Percentiles rank a stretch among this genome's conserved stretches.
Evolutionary conservation across 1,140 invertebrate genomes (phyloP).

Genomic region (Battus philenor): DNA sequence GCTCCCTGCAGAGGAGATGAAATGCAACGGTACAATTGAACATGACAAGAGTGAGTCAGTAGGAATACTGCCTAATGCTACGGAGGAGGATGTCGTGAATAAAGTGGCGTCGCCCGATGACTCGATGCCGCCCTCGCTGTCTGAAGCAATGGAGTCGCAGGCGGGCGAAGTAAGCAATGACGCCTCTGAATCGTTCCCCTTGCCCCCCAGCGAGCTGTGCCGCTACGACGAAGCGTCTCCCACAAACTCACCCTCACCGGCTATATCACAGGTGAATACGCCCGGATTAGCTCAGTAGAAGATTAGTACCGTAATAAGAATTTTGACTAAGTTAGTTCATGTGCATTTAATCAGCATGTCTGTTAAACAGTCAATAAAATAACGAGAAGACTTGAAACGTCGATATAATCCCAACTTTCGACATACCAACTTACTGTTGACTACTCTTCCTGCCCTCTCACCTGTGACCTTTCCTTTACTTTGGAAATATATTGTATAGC

Average conservation of each 20-base stretch:
- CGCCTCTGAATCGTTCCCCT: conserved; percentile 25
- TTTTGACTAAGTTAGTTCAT: conserved; percentile 55
- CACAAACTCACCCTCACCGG: conserved; percentile 25
- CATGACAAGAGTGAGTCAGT: conserved; percentile 12
- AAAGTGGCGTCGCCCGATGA: conserved; percentile 24
- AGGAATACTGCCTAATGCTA: background rate
- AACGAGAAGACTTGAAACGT: conserved; percentile 47
- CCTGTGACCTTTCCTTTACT: conserved; percentile 22
- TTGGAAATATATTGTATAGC: conserved; percentile 23
- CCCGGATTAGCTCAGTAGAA: conserved; percentile 62
- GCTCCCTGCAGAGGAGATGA: conserved; percentile 18
- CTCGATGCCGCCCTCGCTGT: conserved; percentile 29
- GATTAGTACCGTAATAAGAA: conserved; percentile 54
- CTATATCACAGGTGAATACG: conserved; percentile 59
- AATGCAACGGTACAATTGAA: conserved; percentile 33
- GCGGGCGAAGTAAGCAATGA: conserved; percentile 17
- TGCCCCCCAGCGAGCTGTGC: conserved; percentile 32
- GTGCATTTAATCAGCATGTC: conserved; percentile 61
- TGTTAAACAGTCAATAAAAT: conserved; percentile 52
- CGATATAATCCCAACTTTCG: conserved; percentile 26
- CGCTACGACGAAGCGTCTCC: conserved; percentile 19
- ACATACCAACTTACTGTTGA: conserved; percentile 25
- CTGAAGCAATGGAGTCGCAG: conserved; percentile 20
- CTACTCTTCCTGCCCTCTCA: conserved; percentile 26
- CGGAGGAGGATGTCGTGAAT: conserved; percentile 14